Percentiles rank a stretch among this genome's conserved stretches.
These are phyloP conservation scores for Burhinus bistriatus DNA, from an alignment of 2,113 vertebrate species.

Conservation along the genomic window DNA sequence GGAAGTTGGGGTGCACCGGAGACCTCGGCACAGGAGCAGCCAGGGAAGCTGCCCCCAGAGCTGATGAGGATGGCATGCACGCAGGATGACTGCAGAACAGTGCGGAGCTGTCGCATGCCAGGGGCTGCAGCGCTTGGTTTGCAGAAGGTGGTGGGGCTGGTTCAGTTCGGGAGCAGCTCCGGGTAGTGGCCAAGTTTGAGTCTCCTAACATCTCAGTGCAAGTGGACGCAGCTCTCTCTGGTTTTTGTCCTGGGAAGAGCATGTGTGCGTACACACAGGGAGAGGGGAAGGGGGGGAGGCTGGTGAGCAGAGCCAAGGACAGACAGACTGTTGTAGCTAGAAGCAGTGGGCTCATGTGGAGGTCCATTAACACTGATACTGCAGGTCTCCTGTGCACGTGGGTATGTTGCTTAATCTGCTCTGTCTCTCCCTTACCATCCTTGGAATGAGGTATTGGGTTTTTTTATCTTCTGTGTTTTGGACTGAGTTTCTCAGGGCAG, in stretches of 20 bases:
- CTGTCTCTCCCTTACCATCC: not conserved
- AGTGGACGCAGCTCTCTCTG: not conserved
- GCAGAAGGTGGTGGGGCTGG: not conserved
- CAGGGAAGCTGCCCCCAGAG: not conserved
- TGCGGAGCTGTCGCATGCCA: accelerated
- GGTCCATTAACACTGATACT: not conserved
- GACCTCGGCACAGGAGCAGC: not conserved
- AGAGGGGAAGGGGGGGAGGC: not conserved
- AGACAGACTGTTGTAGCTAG: not conserved
- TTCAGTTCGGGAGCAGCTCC: not conserved
- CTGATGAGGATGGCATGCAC: accelerated
- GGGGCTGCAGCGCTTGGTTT: not conserved
- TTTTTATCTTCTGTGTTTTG: not conserved
- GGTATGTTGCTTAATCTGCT: not conserved
- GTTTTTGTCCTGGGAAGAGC: not conserved
- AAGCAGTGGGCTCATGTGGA: accelerated
- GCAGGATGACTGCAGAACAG: not conserved
- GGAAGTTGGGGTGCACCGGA: not conserved
- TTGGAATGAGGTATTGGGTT: not conserved
- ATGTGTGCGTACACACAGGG: too few relatives aligned
- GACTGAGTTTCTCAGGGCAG: not conserved
- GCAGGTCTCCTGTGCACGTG: not conserved
- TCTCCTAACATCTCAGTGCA: not conserved
- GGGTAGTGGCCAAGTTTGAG: not conserved
- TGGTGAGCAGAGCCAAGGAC: not conserved